A percentile compares a stretch with the other conserved stretches of the same genome.
Conservation (phyloP, 2,888 invertebrate species). For the Tinea semifulvella region DNA sequence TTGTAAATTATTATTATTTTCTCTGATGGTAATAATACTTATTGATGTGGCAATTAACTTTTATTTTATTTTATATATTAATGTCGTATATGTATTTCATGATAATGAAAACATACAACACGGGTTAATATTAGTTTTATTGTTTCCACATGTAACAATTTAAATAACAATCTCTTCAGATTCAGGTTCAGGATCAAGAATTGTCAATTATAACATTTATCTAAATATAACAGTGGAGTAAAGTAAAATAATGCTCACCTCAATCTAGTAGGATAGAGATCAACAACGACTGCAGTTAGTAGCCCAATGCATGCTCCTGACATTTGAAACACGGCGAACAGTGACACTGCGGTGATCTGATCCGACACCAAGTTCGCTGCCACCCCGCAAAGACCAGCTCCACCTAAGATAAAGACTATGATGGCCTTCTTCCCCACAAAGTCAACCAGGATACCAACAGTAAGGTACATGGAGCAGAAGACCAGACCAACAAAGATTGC, state of each 20-base stretch:
- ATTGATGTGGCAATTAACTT: no score
- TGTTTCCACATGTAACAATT: no score
- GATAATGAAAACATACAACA: no score
- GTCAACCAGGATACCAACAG: constrained; percentile 70
- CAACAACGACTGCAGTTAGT: constrained; percentile 66
- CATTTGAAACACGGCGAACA: constrained; percentile 64
- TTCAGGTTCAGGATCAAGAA: no score
- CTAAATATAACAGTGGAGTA: no score
- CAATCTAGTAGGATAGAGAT: constrained; percentile 66
- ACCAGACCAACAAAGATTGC: constrained; percentile 73
- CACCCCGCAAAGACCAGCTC: constrained; percentile 66
- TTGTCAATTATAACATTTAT: no score
- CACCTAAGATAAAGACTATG: constrained; percentile 50
- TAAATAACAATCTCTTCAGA: no score
- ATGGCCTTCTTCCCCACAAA: constrained; percentile 62
- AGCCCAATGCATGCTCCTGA: constrained; percentile 66
- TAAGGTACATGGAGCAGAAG: constrained; percentile 70
- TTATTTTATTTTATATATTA: no score
- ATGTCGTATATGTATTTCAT: no score
- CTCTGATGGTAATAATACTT: no score
- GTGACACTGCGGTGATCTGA: constrained; percentile 66
- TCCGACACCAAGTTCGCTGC: constrained; percentile 67
- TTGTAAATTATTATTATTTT: no score
- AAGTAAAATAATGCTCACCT: constrained; percentile 33
- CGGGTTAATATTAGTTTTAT: no score